These are phyloP conservation scores for Siniperca scherzeri DNA, from an alignment of 2,797 vertebrate genomes.

Conservation along the genomic window DNA sequence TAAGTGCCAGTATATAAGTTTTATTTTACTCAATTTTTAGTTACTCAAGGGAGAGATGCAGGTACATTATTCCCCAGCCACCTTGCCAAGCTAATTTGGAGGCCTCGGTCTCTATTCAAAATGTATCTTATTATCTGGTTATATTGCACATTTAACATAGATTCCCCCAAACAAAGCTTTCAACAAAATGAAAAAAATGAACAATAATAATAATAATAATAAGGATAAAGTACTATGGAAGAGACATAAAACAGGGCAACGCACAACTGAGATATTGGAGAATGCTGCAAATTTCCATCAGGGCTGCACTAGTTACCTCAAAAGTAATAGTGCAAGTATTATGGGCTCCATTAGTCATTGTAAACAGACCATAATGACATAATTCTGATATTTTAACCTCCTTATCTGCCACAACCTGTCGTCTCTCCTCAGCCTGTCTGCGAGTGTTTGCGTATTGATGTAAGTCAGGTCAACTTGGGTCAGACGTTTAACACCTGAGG, in stretches of 20 bases:
- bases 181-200: too few species aligned
- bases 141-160: background rate
- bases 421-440: constrained; percentile 10
- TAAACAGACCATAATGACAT: constrained; percentile 19
- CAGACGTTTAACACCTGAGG: constrained; percentile 56
- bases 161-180: background rate
- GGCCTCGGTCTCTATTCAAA: background rate
- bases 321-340: background rate
- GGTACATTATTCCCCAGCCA: background rate
- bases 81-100: background rate
- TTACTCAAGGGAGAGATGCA: too few species aligned
- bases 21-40: background rate
- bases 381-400: constrained; percentile 13
- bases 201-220: background rate
- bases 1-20: background rate
- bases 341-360: background rate
- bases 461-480: constrained; percentile 36
- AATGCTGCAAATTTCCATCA: background rate
- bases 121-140: background rate
- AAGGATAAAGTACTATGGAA: background rate
- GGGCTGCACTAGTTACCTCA: background rate
- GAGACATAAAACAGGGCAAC: background rate
- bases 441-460: constrained; percentile 42
- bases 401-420: background rate
- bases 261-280: background rate